Base-by-base conservation (phyloP, 2,888 invertebrate species). In the Carabus problematicus region DNA sequence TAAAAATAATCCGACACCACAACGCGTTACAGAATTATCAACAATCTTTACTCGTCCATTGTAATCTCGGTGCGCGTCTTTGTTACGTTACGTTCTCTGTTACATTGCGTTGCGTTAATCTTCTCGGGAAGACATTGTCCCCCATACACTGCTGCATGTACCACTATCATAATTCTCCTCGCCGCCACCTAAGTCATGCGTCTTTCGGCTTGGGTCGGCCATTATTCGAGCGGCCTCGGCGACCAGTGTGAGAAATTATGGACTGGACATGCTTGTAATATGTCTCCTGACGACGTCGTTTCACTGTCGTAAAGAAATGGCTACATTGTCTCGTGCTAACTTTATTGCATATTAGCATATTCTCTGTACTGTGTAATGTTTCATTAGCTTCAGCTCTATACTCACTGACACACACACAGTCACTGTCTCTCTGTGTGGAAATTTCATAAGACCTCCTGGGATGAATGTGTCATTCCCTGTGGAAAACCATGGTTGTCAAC, bases 301-400 rank as follows among this genome's bases (percentile, higher is more conserved):
- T 59, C 60, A 43, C 29, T 59, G 60, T 67, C 67, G 60, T 67
- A 67, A 67, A 67, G 67, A 67, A 67, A 67, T 67, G 67, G 66
- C 52, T 60, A 67, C 67, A 67, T 67, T 67, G 67, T 67, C 67
- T 67, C 60, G 19, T 52, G 67, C 67, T 19, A 60, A 52, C 60
- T 67, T 67, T 67, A 67, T 60, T 67, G 60, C 67, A 60, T 67
- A 67, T 67, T 67, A 67, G 29, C 29, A 29, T 29, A 29, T 29
- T 29, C 29, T 2, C 29, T 29, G 29, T 29, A 29, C 29, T 29
- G 29, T 29, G 29, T 29, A 29, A 29, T 29, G 29, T 29, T 29
- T 29, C 29, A 29, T 29, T 29, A 29, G 29, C 29, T 29, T 29
- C 6, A 29, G 3, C 2, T 29, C 29, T 29, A 29, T 6, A 29